These are phyloP conservation scores for Drosophila sp. DNA, from an alignment of 1,140 invertebrate species.

Conservation along the genomic window DNA sequence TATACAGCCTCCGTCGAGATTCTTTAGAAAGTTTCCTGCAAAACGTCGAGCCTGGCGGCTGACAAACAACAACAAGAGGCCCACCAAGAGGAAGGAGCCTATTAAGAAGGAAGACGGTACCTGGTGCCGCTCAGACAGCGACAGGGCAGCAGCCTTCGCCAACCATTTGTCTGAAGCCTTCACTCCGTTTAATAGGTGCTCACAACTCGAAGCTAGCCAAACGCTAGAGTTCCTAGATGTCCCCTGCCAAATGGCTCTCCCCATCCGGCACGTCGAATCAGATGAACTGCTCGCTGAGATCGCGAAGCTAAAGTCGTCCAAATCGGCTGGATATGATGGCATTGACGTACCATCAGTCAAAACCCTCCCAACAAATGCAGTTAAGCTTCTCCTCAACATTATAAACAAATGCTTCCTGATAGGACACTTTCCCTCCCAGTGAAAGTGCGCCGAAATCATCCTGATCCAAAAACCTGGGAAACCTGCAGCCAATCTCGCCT, in stretches of 20 bases:
- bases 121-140: neutral
- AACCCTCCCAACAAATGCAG: neutral
- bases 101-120: neutral
- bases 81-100: neutral
- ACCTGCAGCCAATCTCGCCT: neutral
- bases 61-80: neutral
- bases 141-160: slow-evolving; percentile 1
- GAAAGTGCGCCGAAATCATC: slow-evolving; percentile 24
- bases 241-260: neutral
- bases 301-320: neutral
- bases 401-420: slow-evolving; percentile 21
- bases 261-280: slow-evolving; percentile 10
- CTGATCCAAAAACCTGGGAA: slow-evolving; percentile 10
- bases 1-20: neutral
- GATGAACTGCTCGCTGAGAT: neutral
- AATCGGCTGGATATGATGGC: too few species aligned
- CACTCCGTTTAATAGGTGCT: neutral
- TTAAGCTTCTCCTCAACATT: neutral
- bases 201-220: neutral
- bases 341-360: neutral
- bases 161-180: neutral
- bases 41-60: neutral
- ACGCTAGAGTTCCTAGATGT: neutral
- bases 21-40: neutral
- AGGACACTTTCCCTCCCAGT: slow-evolving; percentile 15